Evolutionary conservation across 1,140 invertebrate genomes (phyloP), one percentile per base, ranked within the genome.

Genomic region (Pseudoatta argentina): DNA sequence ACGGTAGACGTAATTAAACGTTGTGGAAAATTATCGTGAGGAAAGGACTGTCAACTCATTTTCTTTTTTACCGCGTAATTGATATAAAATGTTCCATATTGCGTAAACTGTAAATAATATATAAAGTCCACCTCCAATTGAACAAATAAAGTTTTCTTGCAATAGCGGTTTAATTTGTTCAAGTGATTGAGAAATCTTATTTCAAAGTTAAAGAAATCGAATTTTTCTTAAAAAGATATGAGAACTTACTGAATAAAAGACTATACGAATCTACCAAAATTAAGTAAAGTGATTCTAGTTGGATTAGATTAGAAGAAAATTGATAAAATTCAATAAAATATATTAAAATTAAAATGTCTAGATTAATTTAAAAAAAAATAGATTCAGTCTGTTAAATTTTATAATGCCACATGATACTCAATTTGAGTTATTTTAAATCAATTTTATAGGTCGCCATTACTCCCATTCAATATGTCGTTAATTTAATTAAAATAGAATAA

Each of bases 301-400:
- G 4, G 2, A 67, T 67, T 67, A 67, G 18, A 12, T 21, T 64
- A 18, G 18, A 64, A 59, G 57, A 59, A 12, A 18, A 6, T 55
- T 73, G 18, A 51, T 30, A 55, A n/a, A 72, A 55, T 51, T 53
- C 21, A 34, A 72, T 55, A 34, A 55, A 73, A 21, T n/a, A n/a
- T n/a, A n/a, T 16, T 34, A 57, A 34, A 73, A 34, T 34, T 30
- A 27, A 55, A 67, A 44, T 18, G 4, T 51, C 51, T 2, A 7
- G 1, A 53, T 53, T 53, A 53, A 72, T 71, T 55, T 48, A 2
- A 48, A 39, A 1, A 2, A 57, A 55, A 57, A 21, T 34, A 24
- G 2, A 34, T 59, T 59, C 24, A 39, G 5, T n/a, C n/a, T 6
- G 12, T 44, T 44, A 44, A 44, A 44, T 44, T 12, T 44, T 4